A percentile compares a stretch with the other conserved stretches of the same genome.
These are phyloP conservation scores for Elachura formosa DNA, from an alignment of 2,113 vertebrate species.

Conservation along the genomic window DNA sequence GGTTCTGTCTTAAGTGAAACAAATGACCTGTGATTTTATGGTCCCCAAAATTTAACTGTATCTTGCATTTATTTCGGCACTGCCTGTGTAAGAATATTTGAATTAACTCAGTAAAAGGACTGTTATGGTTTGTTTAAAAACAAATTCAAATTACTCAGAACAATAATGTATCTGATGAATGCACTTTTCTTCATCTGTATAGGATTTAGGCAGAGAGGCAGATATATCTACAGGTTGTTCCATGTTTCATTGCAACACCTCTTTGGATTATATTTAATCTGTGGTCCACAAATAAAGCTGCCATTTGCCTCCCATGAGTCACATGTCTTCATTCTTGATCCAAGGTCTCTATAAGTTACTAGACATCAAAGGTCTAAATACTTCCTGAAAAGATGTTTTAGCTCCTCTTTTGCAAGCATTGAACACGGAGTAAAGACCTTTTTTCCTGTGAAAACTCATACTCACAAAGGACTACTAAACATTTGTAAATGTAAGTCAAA, in stretches of 20 bases:
- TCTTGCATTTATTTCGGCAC: background rate
- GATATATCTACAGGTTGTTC: background rate
- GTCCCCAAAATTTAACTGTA: background rate
- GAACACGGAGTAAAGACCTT: background rate
- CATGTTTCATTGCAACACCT: background rate
- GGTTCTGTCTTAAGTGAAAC: background rate
- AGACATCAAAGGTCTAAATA: background rate
- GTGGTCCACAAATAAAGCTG: background rate
- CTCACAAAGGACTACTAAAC: background rate
- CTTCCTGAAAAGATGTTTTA: background rate
- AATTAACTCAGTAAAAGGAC: background rate
- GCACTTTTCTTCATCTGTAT: background rate
- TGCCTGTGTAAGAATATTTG: background rate
- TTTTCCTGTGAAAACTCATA: background rate
- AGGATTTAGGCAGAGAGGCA: background rate
- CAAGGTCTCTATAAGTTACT: background rate
- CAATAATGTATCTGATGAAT: accelerated
- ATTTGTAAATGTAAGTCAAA: background rate
- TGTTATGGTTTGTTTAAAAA: background rate
- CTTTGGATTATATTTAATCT: background rate
- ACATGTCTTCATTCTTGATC: background rate
- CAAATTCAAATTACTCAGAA: background rate
- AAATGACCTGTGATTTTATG: background rate
- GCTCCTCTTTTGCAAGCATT: background rate
- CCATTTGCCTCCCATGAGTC: background rate